Base-by-base conservation (phyloP, 2,888 invertebrate genomes). In the Trichopoda pennipes region DNA sequence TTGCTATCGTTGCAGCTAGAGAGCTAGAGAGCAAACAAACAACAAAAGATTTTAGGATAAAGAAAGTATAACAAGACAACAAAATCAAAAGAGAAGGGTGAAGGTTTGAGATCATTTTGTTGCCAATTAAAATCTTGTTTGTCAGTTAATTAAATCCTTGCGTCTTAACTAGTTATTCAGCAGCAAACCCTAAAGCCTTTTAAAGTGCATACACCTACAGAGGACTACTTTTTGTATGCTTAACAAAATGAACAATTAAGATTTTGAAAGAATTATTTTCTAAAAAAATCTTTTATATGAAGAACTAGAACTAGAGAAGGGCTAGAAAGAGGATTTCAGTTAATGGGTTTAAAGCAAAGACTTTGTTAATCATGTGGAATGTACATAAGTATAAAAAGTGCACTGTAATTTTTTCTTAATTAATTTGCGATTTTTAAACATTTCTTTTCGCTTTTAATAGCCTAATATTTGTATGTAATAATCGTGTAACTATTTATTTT, bases 81-180 rank as follows among this genome's bases (percentile, higher is more conserved):
- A 38, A 3, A 38, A 38, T 12, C 12, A 38, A 53, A 44, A 63
- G 72, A 56, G 66, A 79, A 80, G 69, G 51, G 64, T 81, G 68
- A 84, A 84, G 85, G 85, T 85, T 81, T 72, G 79, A 76, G 74
- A 82, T 83, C 84, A 85, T 80, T 85, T 85, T 84, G 74, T 77
- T 79, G 85, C 81, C 85, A 86, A 86, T 86, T 86, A 80, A 85
- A 86, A 85, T 85, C 84, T 83, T 84, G 83, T 84, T 86, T 85
- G 78, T 72, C 63, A 32, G 84, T 60, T 63, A 49, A 74, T 64
- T 56, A 75, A 77, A 72, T 78, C 70, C 58, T 17, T 17, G 3
- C n/a, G 56, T 60, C 51, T 83, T 64, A 79, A 78, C 81, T 81
- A 63, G 66, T 77, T 83, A 70, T 53, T 76, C 73, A 73, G 64